phyloP scores from a whole-genome alignment of 2,797 vertebrate genomes.

The Anisognathus igniventris region DNA sequence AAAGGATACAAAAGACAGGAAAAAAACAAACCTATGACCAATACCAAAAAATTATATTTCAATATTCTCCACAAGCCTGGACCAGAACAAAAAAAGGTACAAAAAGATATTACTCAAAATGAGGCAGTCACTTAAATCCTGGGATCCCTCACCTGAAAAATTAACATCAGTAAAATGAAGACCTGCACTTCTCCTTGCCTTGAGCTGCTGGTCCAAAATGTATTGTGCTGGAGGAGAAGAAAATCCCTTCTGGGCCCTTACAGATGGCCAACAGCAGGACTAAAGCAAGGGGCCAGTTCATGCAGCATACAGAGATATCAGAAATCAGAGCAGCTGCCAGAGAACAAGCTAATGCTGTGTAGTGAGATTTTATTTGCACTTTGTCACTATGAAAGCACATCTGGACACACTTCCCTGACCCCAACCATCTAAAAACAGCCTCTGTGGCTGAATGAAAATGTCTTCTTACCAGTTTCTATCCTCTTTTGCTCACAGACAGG shows the following conservation, averaged over 20 bases:
- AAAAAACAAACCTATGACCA: not conserved
- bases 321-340: not conserved
- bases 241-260: not conserved
- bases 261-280: not conserved
- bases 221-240: not conserved
- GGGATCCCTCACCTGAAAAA: not conserved
- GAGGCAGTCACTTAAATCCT: not conserved
- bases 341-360: not conserved
- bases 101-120: not conserved
- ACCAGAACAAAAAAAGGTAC: not conserved
- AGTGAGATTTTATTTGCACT: not conserved
- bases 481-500: accelerated
- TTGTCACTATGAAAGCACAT: not conserved
- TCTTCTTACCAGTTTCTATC: not conserved
- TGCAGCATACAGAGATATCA: accelerated
- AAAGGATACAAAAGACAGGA: not conserved
- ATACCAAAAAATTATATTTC: not conserved
- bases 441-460: not conserved
- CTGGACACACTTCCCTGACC: not conserved
- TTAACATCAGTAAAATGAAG: not conserved
- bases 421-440: not conserved
- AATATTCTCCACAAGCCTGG: not conserved
- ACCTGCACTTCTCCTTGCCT: not conserved
- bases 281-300: not conserved
- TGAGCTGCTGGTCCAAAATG: not conserved